These are phyloP conservation scores for Drepanosiphum platanoidis DNA, from an alignment of 2,888 invertebrate species.

Conservation along the genomic window DNA sequence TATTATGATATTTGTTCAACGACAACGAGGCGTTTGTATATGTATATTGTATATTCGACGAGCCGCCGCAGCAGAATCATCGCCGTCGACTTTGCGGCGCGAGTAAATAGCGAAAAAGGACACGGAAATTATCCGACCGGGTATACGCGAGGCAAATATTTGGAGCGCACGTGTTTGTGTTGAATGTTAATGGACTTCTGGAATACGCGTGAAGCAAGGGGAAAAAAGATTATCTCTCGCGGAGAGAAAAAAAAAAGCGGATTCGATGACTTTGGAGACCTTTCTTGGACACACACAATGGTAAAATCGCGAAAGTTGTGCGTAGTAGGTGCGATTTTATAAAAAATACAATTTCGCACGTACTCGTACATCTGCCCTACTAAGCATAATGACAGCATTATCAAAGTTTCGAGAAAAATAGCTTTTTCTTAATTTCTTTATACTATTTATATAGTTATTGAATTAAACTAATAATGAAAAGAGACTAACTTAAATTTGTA, in stretches of 20 bases:
- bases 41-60: neutral
- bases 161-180: constrained; percentile 16
- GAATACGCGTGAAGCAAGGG: no score
- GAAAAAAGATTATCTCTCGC: neutral
- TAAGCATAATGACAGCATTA: neutral
- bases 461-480: no score
- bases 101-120: neutral
- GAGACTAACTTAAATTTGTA: no score
- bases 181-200: constrained; percentile 4
- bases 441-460: no score
- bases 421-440: neutral
- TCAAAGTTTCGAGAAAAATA: constrained; percentile 2
- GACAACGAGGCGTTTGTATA: neutral
- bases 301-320: no score
- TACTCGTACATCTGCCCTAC: no score
- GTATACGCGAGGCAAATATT: constrained; percentile 13
- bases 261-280: no score
- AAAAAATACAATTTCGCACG: no score
- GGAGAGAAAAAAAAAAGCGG: neutral
- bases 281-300: no score
- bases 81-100: neutral
- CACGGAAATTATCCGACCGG: neutral
- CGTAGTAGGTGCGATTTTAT: no score
- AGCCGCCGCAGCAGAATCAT: neutral
- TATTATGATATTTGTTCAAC: neutral